phyloP scores from a whole-genome alignment of 2,797 vertebrate species.

The Sphenodon punctatus region DNA sequence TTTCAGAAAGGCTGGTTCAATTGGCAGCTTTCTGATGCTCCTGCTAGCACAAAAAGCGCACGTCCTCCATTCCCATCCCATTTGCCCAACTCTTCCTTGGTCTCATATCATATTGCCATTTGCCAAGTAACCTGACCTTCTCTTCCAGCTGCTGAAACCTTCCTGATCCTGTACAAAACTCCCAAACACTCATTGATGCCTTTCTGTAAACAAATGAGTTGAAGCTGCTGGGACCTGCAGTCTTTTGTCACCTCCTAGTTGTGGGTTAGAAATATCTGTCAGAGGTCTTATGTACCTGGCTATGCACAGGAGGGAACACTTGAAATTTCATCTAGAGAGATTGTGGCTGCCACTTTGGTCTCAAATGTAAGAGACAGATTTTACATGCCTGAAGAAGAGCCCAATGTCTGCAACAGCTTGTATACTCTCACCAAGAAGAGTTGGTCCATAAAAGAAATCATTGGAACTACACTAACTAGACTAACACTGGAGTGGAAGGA shows the following conservation, averaged over 20 bases:
- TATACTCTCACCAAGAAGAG: no score
- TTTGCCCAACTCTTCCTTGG: neutral
- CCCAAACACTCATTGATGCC: neutral
- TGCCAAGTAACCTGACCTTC: neutral
- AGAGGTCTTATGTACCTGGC: neutral
- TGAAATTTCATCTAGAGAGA: no score
- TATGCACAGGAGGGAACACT: neutral
- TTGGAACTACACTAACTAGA: neutral
- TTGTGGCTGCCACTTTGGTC: no score
- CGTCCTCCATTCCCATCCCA: neutral
- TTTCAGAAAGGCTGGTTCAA: no score
- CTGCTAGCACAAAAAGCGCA: neutral
- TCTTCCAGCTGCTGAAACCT: neutral
- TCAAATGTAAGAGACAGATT: no score
- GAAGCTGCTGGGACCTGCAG: neutral
- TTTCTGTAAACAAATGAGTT: conserved; percentile 20
- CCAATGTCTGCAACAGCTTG: no score
- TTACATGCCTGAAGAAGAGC: no score
- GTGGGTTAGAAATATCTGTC: rapidly evolving
- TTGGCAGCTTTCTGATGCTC: neutral
- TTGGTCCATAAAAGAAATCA: no score
- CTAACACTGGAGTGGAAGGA: neutral
- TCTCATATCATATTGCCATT: neutral
- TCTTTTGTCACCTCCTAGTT: neutral
- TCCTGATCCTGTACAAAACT: neutral